phyloP scores from a whole-genome alignment of 2,113 vertebrate genomes.

The Microtus ochrogaster region DNA sequence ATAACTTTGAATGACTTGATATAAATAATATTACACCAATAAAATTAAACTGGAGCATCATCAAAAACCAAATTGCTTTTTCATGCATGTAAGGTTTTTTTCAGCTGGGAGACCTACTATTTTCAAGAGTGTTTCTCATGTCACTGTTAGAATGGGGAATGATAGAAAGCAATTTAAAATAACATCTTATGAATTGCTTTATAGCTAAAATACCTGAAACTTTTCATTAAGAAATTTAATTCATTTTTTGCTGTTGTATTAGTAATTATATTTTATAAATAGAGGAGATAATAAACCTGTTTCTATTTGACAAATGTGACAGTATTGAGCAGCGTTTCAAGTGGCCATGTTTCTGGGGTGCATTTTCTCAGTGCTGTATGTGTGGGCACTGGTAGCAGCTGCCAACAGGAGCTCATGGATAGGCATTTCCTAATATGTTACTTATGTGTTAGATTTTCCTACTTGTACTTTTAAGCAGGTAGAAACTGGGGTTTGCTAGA shows the following conservation, averaged over 20 bases:
- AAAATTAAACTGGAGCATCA: slow-evolving; percentile 63
- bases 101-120: slow-evolving; percentile 54
- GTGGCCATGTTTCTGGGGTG: slow-evolving; percentile 48
- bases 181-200: slow-evolving; percentile 63
- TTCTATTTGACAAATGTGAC: slow-evolving; percentile 46
- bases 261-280: slow-evolving; percentile 64
- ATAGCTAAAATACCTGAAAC: slow-evolving; percentile 55
- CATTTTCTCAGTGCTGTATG: slow-evolving; percentile 41
- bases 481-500: slow-evolving; percentile 31
- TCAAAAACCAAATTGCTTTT: slow-evolving; percentile 70
- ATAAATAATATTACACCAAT: slow-evolving; percentile 39
- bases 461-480: slow-evolving; percentile 27
- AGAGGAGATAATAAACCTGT: slow-evolving; percentile 27
- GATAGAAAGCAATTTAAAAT: slow-evolving; percentile 59
- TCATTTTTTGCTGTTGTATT: slow-evolving; percentile 59
- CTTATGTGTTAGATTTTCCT: slow-evolving; percentile 35
- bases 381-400: slow-evolving; percentile 1
- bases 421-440: slow-evolving; percentile 24
- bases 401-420: not conserved
- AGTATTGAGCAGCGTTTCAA: slow-evolving; percentile 43
- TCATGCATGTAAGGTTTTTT: slow-evolving; percentile 60
- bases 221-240: slow-evolving; percentile 62
- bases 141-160: slow-evolving; percentile 32
- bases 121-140: slow-evolving; percentile 47
- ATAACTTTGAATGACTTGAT: slow-evolving; percentile 62